These are phyloP conservation scores for Steinernema khuongi DNA, from an alignment of 1,140 invertebrate species.

Conservation along the genomic window DNA sequence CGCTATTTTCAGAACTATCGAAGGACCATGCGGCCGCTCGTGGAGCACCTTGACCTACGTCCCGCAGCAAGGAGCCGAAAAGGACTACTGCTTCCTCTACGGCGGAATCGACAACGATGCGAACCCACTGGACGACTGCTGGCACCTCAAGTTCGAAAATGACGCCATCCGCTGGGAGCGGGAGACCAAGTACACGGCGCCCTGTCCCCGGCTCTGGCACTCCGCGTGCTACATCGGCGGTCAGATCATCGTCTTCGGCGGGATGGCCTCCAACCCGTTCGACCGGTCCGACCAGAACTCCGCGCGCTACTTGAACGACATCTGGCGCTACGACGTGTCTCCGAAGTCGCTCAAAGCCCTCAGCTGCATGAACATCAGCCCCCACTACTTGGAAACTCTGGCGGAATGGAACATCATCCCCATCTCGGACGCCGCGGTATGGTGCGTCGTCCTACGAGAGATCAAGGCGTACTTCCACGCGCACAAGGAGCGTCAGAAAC, in stretches of 20 bases:
- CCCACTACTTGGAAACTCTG: background rate
- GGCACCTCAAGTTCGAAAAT: background rate
- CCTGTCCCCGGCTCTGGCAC: constrained; percentile 2
- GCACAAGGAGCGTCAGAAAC: background rate
- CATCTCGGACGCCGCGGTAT: background rate
- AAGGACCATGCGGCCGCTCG: background rate
- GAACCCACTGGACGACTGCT: background rate
- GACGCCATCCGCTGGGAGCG: background rate
- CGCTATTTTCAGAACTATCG: background rate
- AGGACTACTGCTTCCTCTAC: background rate
- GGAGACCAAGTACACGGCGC: background rate
- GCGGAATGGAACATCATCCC: background rate
- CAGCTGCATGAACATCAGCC: background rate
- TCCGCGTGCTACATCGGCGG: background rate
- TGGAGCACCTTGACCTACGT: constrained; percentile 1
- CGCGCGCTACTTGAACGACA: background rate
- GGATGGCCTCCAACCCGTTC: background rate
- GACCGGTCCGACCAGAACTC: background rate
- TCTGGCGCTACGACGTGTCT: background rate
- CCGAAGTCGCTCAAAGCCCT: background rate
- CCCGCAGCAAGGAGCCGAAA: background rate
- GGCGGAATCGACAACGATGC: background rate
- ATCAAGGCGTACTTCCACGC: background rate
- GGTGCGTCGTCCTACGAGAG: background rate
- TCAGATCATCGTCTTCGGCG: constrained; percentile 1